These are phyloP conservation scores for Budorcas taxicolor DNA, from an alignment of 2,113 vertebrate genomes.

Conservation along the genomic window DNA sequence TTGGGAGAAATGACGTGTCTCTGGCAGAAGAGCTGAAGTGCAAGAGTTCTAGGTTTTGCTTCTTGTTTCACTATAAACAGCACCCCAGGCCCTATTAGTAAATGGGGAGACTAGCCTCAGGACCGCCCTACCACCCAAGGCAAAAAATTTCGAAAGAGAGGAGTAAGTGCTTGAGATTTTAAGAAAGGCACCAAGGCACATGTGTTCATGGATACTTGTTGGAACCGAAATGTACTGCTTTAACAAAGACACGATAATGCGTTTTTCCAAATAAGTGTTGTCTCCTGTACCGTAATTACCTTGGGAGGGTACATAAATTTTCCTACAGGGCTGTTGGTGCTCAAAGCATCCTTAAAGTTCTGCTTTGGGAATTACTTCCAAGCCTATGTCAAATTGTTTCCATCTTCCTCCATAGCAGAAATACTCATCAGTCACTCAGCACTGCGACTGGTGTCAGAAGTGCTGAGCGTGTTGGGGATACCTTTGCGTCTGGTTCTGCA, in stretches of 20 bases:
- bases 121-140: not conserved
- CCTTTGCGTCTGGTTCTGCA: not conserved
- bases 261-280: not conserved
- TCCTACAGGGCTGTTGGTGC: not conserved
- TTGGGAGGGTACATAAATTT: not conserved
- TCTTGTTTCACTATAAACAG: not conserved
- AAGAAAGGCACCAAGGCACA: not conserved
- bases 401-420: not conserved
- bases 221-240: not conserved
- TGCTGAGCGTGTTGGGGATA: not conserved
- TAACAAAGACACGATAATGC: not conserved
- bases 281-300: not conserved
- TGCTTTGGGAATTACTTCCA: not conserved
- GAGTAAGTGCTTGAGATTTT: not conserved
- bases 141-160: not conserved
- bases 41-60: not conserved
- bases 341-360: not conserved
- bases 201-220: not conserved
- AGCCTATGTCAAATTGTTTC: not conserved
- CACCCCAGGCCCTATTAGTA: not conserved
- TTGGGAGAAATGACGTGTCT: not conserved
- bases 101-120: not conserved
- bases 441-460: not conserved
- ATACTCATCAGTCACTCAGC: not conserved
- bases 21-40: not conserved